These are phyloP conservation scores for Limnephilus lunatus DNA, from an alignment of 2,888 invertebrate species.

Conservation along the genomic window DNA sequence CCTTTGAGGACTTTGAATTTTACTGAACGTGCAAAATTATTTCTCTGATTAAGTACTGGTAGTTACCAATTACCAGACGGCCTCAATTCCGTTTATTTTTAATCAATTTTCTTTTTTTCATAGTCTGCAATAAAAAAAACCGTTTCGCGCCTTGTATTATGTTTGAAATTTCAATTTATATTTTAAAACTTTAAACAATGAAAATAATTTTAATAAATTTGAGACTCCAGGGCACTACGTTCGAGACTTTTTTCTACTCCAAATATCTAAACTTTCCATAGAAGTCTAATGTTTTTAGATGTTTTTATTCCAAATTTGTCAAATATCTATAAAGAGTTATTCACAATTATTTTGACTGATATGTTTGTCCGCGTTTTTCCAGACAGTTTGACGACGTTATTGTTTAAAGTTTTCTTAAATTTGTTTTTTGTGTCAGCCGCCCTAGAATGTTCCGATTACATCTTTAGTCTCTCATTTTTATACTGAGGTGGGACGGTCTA, in stretches of 20 bases:
- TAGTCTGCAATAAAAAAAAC: too few relatives aligned
- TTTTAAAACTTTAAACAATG: neutral
- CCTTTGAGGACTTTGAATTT: neutral
- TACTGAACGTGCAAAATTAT: neutral
- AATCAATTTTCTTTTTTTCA: neutral
- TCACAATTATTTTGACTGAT: neutral
- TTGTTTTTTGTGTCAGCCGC: neutral
- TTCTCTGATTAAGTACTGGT: neutral
- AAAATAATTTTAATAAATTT: neutral
- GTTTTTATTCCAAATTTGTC: neutral
- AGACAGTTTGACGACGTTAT: neutral
- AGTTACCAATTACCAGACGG: neutral
- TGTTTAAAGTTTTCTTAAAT: neutral
- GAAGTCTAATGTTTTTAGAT: too few relatives aligned
- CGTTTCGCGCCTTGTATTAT: neutral
- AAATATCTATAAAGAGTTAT: neutral
- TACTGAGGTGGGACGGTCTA: neutral
- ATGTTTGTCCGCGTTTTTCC: neutral
- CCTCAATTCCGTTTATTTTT: neutral
- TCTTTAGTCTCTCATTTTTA: neutral
- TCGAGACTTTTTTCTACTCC: neutral
- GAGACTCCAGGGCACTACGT: neutral
- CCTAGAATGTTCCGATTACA: neutral
- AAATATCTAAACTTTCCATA: neutral
- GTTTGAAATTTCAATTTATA: neutral